These are phyloP conservation scores for Philantomba maxwellii DNA, from an alignment of 2,113 vertebrate genomes.

Conservation along the genomic window DNA sequence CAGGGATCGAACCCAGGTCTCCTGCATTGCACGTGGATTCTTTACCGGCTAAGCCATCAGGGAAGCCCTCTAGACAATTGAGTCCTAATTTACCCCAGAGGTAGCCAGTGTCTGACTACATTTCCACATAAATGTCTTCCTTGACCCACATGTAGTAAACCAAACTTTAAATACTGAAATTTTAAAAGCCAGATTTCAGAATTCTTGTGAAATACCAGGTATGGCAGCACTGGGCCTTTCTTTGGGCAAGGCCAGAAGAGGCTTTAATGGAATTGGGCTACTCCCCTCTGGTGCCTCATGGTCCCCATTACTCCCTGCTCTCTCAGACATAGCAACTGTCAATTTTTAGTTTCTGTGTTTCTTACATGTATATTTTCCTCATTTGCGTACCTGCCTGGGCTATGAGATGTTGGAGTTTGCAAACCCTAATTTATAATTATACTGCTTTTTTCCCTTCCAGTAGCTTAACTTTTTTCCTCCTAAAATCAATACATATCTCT, in stretches of 20 bases:
- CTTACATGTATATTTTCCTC: not conserved
- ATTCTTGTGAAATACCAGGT: not conserved
- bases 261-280: not conserved
- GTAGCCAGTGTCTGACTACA: not conserved
- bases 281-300: not conserved
- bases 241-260: not conserved
- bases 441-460: not conserved
- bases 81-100: not conserved
- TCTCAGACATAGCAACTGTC: not conserved
- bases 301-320: not conserved
- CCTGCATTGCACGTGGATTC: not conserved
- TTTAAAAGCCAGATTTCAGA: conserved; percentile 25
- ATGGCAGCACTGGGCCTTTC: not conserved
- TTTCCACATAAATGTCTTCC: not conserved
- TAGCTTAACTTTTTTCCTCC: conserved; percentile 7
- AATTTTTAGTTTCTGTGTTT: not conserved
- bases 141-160: not conserved
- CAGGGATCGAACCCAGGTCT: not conserved
- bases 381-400: not conserved
- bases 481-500: not conserved
- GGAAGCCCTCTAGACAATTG: not conserved
- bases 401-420: not conserved
- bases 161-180: conserved; percentile 10
- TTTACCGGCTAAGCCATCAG: not conserved
- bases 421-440: conserved; percentile 3